These are phyloP conservation scores for Papilio gigon DNA, from an alignment of 2,888 invertebrate genomes.

Conservation along the genomic window DNA sequence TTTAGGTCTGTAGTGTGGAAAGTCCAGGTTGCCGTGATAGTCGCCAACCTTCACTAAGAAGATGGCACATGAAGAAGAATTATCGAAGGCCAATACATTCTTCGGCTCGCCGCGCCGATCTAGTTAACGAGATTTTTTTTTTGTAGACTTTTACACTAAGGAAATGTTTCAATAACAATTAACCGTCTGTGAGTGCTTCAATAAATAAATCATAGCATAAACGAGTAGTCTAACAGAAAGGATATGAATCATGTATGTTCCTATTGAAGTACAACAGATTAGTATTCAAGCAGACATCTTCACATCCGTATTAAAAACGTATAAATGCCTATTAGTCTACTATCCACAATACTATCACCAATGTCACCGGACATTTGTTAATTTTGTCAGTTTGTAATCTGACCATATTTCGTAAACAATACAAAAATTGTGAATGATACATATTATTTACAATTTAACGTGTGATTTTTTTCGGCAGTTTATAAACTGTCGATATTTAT, in stretches of 20 bases:
- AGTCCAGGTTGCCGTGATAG: no score
- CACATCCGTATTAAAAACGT: conserved; percentile 28
- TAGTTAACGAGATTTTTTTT: no score
- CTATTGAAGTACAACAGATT: conserved; percentile 24
- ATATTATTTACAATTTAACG: neutral
- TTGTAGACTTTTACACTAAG: neutral
- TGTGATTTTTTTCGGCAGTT: neutral
- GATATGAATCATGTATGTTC: conserved; percentile 22
- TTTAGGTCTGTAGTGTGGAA: no score
- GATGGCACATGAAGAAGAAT: no score
- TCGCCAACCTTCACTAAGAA: no score
- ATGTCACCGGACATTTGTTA: neutral
- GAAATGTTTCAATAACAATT: neutral
- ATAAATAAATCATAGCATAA: neutral
- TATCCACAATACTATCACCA: neutral
- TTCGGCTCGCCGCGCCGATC: no score
- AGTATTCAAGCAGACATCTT: conserved; percentile 23
- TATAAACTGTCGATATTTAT: neutral
- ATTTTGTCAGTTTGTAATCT: neutral
- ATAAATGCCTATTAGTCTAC: conserved; percentile 22
- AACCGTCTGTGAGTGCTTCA: neutral
- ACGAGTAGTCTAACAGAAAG: conserved; percentile 13
- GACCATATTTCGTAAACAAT: no score
- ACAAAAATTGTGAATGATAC: no score
- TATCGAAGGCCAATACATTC: no score